Base-by-base conservation (phyloP, 2,113 vertebrate genomes). In the Osmerus eperlanus region DNA sequence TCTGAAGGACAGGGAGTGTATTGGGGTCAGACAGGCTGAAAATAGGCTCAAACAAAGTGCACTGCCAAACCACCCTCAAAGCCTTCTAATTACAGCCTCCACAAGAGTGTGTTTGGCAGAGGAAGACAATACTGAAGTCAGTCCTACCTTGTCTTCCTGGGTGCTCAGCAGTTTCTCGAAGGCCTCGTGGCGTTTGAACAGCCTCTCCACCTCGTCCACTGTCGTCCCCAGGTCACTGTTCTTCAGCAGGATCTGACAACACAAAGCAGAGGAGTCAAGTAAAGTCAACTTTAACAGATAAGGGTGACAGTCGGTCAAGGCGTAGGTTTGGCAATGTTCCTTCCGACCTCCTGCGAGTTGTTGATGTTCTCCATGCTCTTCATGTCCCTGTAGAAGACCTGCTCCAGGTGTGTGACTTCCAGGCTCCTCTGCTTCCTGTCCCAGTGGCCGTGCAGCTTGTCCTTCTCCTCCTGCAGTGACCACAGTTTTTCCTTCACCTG, bases 81-180 rank as follows among this genome's bases (percentile, higher is more conserved):
- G 41, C 41, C 41, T 47, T 7, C 9, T 11, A 47, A 47, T 6
- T 36, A 36, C 32, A 36, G 5, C 7, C 9, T 47, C 41, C 9
- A 1, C 9, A 9, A 47, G 41, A 47, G 41, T 18, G 28, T 9
- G 5, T 28, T 18, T 28, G 23, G 16, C 25, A 14, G 60, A 32
- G 8, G 16, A 4, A 16, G 9, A 9, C 9, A 28, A 28, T 28
- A 47, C 94, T 96, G 82, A 2, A 82, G 28, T n/a, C 36, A 23
- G 15, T 3, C 65, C 9, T 23, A 97, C 96, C 94, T 97, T 97
- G 71, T 94, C 91, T 70, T 97, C 94, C 87, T 96, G 96, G 23
- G 93, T 89, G 25, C 74, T 52, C 66, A 98, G 92, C 79, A 97
- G 84, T 74, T 96, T 97, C 86, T 94, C 93, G 81, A 98, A 98